Evolutionary conservation across 37 sponge, comb jelly and placozoan genomes (phyloP).

Genomic region (Oopsacas minuta): DNA sequence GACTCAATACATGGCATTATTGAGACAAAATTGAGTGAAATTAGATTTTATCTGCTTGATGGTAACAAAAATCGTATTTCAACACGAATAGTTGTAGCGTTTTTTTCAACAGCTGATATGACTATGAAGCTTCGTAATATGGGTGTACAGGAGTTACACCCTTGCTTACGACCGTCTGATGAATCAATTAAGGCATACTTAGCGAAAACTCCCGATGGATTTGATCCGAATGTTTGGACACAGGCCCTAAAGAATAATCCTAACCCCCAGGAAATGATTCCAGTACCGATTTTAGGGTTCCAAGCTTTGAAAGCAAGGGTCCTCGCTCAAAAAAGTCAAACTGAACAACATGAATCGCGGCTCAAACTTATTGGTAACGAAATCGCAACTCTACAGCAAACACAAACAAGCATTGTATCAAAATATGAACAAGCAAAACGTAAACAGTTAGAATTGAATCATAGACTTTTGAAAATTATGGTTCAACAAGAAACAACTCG

Average conservation of each 20-base stretch:
- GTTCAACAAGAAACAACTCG: conserved; percentile 71
- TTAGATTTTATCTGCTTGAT: background rate
- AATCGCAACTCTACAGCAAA: conserved; percentile 31
- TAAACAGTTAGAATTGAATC: conserved; percentile 21
- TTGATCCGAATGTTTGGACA: conserved; percentile 56
- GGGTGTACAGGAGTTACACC: background rate
- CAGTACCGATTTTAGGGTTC: conserved; percentile 39
- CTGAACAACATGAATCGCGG: conserved; percentile 50
- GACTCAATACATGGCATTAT: background rate
- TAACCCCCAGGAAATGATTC: conserved; percentile 46
- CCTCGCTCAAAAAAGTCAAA: conserved; percentile 74
- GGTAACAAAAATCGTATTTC: background rate
- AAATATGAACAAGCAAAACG: conserved; percentile 51
- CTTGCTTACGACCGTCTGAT: background rate
- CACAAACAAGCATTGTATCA: conserved; percentile 39
- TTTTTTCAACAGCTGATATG: background rate
- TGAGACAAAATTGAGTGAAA: conserved; percentile 4
- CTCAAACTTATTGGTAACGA: conserved; percentile 46
- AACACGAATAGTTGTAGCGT: background rate
- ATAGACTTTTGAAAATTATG: conserved; percentile 59
- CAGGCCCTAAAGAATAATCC: conserved; percentile 70
- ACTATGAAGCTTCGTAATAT: background rate
- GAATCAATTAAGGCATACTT: background rate
- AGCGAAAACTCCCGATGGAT: background rate
- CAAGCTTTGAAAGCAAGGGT: conserved; percentile 46